Evolutionary conservation across 64 coral and sea anemone species (phyloP), one percentile per base, ranked within the genome.

Genomic region (Stichodactyla helianthus): DNA sequence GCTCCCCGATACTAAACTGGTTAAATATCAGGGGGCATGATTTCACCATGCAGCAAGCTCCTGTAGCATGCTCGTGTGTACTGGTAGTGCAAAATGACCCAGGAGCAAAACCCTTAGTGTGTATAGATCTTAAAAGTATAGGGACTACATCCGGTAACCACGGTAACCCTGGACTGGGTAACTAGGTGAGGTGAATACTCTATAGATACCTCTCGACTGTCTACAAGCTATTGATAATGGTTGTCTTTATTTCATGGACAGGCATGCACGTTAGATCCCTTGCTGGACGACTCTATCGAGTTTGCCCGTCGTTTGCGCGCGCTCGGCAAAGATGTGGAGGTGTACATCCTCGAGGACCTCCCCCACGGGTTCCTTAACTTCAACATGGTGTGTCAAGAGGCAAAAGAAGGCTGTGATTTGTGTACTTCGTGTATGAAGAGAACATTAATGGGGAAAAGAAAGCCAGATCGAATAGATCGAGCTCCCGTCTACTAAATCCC

Each of bases 331-430:
- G 90, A 94, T 53, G 91, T 99, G 6, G 97, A 99, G 84, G 52
- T 99, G 64, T 99, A 93, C 61, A 89, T 99, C 26, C 82, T 99
- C 9, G 90, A 95, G 18, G 93, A 94, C 71, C 85, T 99, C 81
- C 97, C 97, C 0, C 97, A 99, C 63, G 97, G 97, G 6, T 99
- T 99, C 90, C 84, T 99, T 51, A 99, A 85, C 85, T 99, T 99
- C 55, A 89, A 99, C 51, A 80, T 99, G n/a, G 76, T 95, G 53
- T 90, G 93, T 74, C 93, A 99, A 52, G 97, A 99, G 25, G 93
- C 93, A 15, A 95, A 91, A 50, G 97, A 99, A 52, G 97, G 93
- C 2, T 92, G 91, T 68, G 90, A 99, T 7, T 64, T 99, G 18
- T 99, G 97, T 44, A 71, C 90, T 12, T 86, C 91, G 19, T 95